Percentiles rank a stretch among this genome's conserved stretches.
phyloP scores from a whole-genome alignment of 2,113 vertebrate species.

The Calidris pugnax region DNA sequence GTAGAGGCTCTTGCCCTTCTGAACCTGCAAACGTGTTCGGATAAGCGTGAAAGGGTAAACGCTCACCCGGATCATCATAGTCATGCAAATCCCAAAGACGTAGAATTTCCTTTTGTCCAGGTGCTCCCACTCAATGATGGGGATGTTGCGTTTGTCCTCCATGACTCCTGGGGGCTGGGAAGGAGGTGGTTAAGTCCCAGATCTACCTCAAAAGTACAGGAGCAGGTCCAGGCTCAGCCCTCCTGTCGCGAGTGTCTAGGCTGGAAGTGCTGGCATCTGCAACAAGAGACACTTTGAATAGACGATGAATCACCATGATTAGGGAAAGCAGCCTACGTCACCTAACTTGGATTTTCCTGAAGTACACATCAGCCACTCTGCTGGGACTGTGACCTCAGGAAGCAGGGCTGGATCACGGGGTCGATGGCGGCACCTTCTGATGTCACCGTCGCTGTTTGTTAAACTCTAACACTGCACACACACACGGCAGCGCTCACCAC shows the following conservation, averaged over 20 bases:
- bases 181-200: neutral
- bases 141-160: slow-evolving; percentile 88
- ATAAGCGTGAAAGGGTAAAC: slow-evolving; percentile 95
- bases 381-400: neutral
- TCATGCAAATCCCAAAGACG: slow-evolving; percentile 91
- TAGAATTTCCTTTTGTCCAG: slow-evolving; percentile 98
- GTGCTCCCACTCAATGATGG: slow-evolving; percentile 98
- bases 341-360: neutral
- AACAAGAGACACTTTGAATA: neutral
- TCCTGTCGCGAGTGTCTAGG: neutral
- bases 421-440: neutral
- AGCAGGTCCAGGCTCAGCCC: neutral
- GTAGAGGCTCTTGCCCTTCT: slow-evolving; percentile 92
- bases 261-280: neutral
- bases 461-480: neutral
- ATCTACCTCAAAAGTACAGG: neutral
- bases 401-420: neutral
- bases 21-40: slow-evolving; percentile 91
- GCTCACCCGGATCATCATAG: slow-evolving; percentile 90
- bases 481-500: neutral
- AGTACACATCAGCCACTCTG: neutral
- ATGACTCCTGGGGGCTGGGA: neutral
- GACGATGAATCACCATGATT: rapidly evolving
- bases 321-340: neutral
- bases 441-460: rapidly evolving